Evolutionary conservation across 2,113 vertebrate species (phyloP).

Genomic region (Melanotaenia duboulayi): DNA sequence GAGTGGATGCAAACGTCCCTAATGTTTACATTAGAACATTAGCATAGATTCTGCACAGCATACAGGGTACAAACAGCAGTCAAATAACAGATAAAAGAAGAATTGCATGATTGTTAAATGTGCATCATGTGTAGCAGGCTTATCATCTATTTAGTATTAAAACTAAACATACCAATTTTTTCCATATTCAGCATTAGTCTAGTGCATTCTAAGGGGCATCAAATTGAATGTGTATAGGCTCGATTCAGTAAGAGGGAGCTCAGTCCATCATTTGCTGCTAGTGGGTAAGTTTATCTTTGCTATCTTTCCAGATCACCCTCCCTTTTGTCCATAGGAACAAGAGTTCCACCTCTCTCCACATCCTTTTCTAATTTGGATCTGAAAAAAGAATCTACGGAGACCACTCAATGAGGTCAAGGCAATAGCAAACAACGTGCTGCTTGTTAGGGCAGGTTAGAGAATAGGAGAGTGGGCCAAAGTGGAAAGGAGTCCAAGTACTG

Average conservation of each 20-base stretch:
- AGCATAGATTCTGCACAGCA: slow-evolving; percentile 7
- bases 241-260: slow-evolving; percentile 9
- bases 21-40: neutral
- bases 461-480: slow-evolving; percentile 8
- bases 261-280: slow-evolving; percentile 16
- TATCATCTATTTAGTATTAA: neutral
- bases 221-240: neutral
- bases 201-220: neutral
- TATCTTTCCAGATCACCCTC: slow-evolving; percentile 45
- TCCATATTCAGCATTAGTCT: neutral
- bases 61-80: neutral
- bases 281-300: slow-evolving; percentile 37
- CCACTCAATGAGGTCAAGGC: slow-evolving; percentile 56
- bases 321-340: slow-evolving; percentile 68
- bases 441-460: slow-evolving; percentile 27
- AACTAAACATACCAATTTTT: neutral
- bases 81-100: no score
- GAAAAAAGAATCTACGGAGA: slow-evolving; percentile 22
- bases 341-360: slow-evolving; percentile 34
- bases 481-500: slow-evolving; percentile 38
- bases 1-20: neutral
- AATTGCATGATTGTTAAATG: neutral
- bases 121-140: neutral
- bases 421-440: slow-evolving; percentile 37
- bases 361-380: slow-evolving; percentile 7